phyloP scores from a whole-genome alignment of 2,888 invertebrate species.

The Drosophila gaucha region DNA sequence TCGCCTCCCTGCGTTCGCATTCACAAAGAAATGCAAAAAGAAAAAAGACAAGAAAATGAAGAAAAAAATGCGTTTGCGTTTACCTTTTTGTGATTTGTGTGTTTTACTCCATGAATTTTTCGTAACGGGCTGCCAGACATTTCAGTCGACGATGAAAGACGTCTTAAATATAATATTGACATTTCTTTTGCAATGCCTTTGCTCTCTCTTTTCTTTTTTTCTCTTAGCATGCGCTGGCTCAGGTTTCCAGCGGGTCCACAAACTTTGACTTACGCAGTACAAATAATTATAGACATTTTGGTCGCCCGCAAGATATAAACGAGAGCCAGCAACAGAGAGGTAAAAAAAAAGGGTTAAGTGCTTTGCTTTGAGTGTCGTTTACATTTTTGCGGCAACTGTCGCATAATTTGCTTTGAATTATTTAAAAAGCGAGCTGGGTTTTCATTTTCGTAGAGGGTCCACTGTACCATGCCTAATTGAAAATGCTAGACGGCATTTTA shows the following conservation, averaged over 20 bases:
- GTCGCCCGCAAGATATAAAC: conserved; percentile 21
- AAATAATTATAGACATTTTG: conserved; percentile 78
- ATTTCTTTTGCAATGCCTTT: conserved; percentile 60
- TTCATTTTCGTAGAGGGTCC: conserved; percentile 16
- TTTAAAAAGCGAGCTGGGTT: conserved; percentile 51
- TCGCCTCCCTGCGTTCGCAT: conserved; percentile 11
- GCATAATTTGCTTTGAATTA: conserved; percentile 77
- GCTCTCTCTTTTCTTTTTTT: conserved; percentile 24
- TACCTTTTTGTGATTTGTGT: conserved; percentile 68
- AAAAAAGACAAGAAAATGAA: neutral
- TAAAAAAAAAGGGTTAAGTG: conserved; percentile 74
- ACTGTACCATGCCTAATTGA: conserved; percentile 65
- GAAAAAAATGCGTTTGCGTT: conserved; percentile 63
- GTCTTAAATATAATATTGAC: conserved; percentile 79
- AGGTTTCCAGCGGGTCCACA: conserved; percentile 51
- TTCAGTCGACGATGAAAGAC: conserved; percentile 42
- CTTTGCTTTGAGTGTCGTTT: conserved; percentile 61
- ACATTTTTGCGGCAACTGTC: conserved; percentile 72
- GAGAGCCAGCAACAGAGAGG: neutral
- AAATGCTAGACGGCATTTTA: conserved; percentile 57
- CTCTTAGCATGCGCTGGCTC: too few species aligned
- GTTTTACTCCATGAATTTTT: conserved; percentile 69
- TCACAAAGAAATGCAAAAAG: conserved; percentile 28
- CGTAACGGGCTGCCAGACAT: conserved; percentile 54
- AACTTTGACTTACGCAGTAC: conserved; percentile 76